Conservation (phyloP, 2,888 invertebrate genomes). For the Schizotus pectinicornis region DNA sequence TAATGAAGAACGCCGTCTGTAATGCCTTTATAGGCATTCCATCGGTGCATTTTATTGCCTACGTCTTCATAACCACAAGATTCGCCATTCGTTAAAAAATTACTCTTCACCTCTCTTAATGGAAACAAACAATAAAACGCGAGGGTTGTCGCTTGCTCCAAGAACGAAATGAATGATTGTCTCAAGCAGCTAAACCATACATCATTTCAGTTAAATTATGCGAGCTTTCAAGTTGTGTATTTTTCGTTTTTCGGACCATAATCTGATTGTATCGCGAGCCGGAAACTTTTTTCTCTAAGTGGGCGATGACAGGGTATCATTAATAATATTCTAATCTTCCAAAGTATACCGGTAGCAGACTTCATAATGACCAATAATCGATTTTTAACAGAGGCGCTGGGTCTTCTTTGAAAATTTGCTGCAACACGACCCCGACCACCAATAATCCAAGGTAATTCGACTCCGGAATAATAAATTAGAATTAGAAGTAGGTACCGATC, state of each 20-base stretch:
- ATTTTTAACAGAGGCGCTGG: constrained; percentile 24
- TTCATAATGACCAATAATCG: constrained; percentile 25
- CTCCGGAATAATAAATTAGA: constrained; percentile 19
- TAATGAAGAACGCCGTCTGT: constrained; percentile 30
- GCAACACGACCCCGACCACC: not conserved
- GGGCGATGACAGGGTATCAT: constrained; percentile 47
- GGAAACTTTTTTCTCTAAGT: constrained; percentile 41
- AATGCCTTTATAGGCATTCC: constrained; percentile 28
- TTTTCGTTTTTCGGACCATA: constrained; percentile 32
- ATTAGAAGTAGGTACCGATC: constrained; percentile 22
- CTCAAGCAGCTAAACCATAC: constrained; percentile 32
- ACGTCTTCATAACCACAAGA: constrained; percentile 14
- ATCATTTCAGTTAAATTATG: constrained; percentile 38
- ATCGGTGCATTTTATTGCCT: constrained; percentile 21
- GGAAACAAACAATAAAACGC: not conserved
- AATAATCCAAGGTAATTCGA: constrained; percentile 1
- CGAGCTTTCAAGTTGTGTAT: constrained; percentile 29
- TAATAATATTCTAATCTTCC: constrained; percentile 44
- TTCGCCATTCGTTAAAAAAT: no score
- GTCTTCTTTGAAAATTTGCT: not conserved
- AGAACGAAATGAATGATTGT: constrained; percentile 34
- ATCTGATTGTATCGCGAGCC: constrained; percentile 41
- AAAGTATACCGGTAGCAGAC: constrained; percentile 1
- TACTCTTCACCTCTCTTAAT: no score
- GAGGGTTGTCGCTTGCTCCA: not conserved